phyloP scores from a whole-genome alignment of 1,140 invertebrate species.

The Drosophila ohnishii region DNA sequence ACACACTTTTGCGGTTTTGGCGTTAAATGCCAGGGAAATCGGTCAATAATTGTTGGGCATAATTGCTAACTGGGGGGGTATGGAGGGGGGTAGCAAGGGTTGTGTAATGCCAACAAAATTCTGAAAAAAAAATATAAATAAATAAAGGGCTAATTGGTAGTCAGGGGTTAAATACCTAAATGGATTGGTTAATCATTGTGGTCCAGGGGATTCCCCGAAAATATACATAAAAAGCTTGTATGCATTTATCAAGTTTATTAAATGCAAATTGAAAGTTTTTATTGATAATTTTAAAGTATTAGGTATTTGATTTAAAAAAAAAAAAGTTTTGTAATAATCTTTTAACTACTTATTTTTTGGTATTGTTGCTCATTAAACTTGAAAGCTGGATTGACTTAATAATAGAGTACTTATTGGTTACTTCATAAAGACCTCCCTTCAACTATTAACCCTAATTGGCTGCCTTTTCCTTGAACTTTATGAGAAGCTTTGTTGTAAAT shows the following conservation, averaged over 20 bases:
- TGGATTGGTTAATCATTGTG: background rate
- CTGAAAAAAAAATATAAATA: background rate
- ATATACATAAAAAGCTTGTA: background rate
- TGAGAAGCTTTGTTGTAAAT: background rate
- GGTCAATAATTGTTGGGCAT: conserved; percentile 29
- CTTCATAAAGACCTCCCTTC: background rate
- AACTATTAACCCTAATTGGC: background rate
- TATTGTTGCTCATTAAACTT: background rate
- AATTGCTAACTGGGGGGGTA: background rate
- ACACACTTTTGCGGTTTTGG: conserved; percentile 38
- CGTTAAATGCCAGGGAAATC: conserved; percentile 30
- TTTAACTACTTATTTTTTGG: no score
- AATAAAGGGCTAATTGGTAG: background rate
- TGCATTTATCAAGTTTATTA: background rate
- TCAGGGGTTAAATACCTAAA: background rate
- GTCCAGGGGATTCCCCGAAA: background rate
- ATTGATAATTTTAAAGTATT: background rate
- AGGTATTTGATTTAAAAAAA: no score
- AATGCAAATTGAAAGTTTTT: background rate
- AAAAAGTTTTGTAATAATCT: no score
- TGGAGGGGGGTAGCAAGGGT: background rate
- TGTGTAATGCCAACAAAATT: conserved; percentile 20
- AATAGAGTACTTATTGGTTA: background rate
- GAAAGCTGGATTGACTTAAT: conserved; percentile 4
- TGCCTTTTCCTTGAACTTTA: conserved; percentile 3